Evolutionary conservation across 2,888 invertebrate species (phyloP), one percentile per base, ranked within the genome.

Genomic region (Dilophus febrilis): DNA sequence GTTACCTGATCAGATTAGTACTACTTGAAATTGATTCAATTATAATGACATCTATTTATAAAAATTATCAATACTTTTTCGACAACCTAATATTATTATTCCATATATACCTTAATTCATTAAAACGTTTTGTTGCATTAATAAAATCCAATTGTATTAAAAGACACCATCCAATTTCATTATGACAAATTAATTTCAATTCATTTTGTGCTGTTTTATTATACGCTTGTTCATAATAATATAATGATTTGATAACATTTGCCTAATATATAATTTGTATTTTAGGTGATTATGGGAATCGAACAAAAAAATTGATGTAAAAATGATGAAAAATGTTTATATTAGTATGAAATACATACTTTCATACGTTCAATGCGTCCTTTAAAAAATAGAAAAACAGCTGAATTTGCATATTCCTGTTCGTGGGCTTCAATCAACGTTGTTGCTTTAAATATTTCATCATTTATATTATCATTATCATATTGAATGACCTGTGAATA

Each of bases 401-500:
- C 71, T 1, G 77, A 74, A 43, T 71, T 57, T 27, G 64, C 61
- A 51, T 71, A 78, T 46, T 72, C 65, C 40, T 57, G 48, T 52
- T 67, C 54, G 27, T 66, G 64, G 57, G 75, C 68, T 40, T 64
- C 51, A 44, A 74, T 61, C 22, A 74, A 56, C 41, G 62, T 53
- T 43, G 61, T 59, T 0, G 73, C 70, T 3, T 64, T 65, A 33
- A 64, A 60, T 1, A 71, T 68, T 8, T 75, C 75, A 14, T 72
- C 70, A 48, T 64, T 61, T 49, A 72, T 70, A 19, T 62, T 64
- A 4, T 73, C 74, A 52, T 77, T 75, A 8, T 49, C 47, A 11
- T 75, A 59, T 3, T 72, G 71, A 53, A 75, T 76, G 52, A 76
- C 74, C 29, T 78, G 78, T 40, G 74, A 61, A 4, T 77, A 71